phyloP scores from a whole-genome alignment of 2,888 invertebrate species.

The Cyaniris semiargus region DNA sequence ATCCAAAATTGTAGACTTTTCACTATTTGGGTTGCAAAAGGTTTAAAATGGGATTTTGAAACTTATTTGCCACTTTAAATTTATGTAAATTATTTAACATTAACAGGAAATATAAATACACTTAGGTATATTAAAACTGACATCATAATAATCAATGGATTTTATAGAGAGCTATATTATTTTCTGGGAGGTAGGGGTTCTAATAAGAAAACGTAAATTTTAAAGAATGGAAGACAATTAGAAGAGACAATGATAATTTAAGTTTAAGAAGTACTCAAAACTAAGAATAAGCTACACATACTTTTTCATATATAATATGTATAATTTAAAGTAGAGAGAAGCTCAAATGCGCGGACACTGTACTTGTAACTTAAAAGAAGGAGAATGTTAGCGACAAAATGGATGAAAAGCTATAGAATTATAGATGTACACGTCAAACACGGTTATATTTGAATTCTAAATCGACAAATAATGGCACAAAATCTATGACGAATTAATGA shows the following conservation, averaged over 20 bases:
- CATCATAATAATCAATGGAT: not conserved
- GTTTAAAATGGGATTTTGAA: not conserved
- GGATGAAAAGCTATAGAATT: not conserved
- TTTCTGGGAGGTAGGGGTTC: not conserved
- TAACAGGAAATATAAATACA: slow-evolving; percentile 4
- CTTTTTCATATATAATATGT: not conserved
- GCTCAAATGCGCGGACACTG: not conserved
- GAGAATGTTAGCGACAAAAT: not conserved
- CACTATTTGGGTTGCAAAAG: too few relatives aligned
- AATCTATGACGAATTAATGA: not conserved
- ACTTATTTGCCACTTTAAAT: not conserved
- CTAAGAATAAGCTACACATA: not conserved
- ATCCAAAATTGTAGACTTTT: not conserved
- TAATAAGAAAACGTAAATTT: slow-evolving; percentile 26
- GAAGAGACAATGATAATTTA: slow-evolving; percentile 21
- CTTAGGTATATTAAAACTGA: not conserved
- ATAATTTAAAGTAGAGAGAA: not conserved
- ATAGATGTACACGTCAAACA: slow-evolving; percentile 2
- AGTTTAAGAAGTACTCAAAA: not conserved
- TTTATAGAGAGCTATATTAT: not conserved
- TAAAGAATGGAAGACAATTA: slow-evolving; percentile 33
- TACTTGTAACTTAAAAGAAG: not conserved
- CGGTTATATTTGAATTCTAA: slow-evolving; percentile 13
- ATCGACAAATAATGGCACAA: slow-evolving; percentile 21
- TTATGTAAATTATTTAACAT: not conserved